Percentiles rank a stretch among this genome's conserved stretches.
Evolutionary conservation across 2,888 invertebrate genomes (phyloP).

Genomic region (Erebia aethiops): DNA sequence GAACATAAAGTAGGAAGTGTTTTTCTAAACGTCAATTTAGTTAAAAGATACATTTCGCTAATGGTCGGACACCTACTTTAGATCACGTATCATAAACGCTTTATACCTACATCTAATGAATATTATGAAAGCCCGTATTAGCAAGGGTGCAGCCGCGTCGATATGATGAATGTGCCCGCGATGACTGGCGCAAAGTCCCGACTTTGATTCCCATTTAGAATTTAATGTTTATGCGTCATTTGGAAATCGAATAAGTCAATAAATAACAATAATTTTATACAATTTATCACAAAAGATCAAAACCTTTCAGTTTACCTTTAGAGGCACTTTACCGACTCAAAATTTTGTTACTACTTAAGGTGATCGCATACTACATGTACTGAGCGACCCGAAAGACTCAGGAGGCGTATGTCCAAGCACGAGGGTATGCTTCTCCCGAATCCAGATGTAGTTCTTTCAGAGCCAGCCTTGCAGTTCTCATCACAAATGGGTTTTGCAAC

Average conservation of each 20-base stretch:
- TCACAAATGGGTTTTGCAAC: too few relatives aligned
- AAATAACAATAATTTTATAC: slow-evolving; percentile 24
- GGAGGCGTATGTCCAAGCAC: too few relatives aligned
- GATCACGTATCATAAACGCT: slow-evolving; percentile 65
- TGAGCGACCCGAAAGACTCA: too few relatives aligned
- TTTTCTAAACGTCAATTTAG: slow-evolving; percentile 34
- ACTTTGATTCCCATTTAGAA: slow-evolving; percentile 66
- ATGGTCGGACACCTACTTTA: slow-evolving; percentile 40
- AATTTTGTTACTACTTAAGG: background rate
- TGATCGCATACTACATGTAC: background rate
- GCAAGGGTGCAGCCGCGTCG: slow-evolving; percentile 72
- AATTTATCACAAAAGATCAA: slow-evolving; percentile 17
- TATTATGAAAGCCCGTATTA: slow-evolving; percentile 68
- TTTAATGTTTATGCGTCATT: slow-evolving; percentile 45
- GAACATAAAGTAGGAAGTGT: background rate
- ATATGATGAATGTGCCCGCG: slow-evolving; percentile 73
- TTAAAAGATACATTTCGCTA: slow-evolving; percentile 38
- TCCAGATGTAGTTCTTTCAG: too few relatives aligned
- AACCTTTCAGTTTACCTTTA: slow-evolving; percentile 12
- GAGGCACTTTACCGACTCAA: background rate
- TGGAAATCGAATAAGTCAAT: slow-evolving; percentile 21
- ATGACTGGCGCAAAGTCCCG: slow-evolving; percentile 69
- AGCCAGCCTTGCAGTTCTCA: too few relatives aligned
- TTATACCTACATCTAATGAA: slow-evolving; percentile 72
- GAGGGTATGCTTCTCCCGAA: too few relatives aligned